Conservation (phyloP, 2,888 invertebrate genomes). For the Meloe dianella region DNA sequence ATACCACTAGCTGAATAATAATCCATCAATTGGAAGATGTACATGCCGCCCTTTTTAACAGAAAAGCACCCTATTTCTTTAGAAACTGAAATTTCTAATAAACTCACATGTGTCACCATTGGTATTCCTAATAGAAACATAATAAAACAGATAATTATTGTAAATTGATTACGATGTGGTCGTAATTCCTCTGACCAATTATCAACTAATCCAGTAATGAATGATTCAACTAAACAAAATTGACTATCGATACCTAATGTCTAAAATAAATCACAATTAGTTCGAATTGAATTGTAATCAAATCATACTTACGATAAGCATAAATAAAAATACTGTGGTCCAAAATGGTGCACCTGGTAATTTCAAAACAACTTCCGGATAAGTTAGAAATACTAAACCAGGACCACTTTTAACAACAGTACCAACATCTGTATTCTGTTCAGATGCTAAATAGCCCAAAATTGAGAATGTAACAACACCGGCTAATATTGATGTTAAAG, state of each 20-base stretch:
- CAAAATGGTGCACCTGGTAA: constrained; percentile 74
- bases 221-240: constrained; percentile 71
- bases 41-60: constrained; percentile 79
- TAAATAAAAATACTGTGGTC: constrained; percentile 76
- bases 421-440: constrained; percentile 61
- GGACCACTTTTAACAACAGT: constrained; percentile 69
- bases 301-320: constrained; percentile 66
- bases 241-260: constrained; percentile 78
- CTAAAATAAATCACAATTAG: constrained; percentile 48
- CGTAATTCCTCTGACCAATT: constrained; percentile 65
- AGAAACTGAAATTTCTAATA: constrained; percentile 25
- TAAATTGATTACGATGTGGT: constrained; percentile 70
- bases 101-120: constrained; percentile 78
- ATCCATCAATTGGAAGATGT: constrained; percentile 89
- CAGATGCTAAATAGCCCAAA: constrained; percentile 71
- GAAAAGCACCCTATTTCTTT: constrained; percentile 22
- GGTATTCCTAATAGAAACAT: constrained; percentile 87
- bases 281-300: background rate
- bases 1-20: constrained; percentile 67
- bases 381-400: constrained; percentile 76
- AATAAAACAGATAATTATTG: constrained; percentile 74
- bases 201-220: constrained; percentile 66
- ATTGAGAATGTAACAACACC: constrained; percentile 80
- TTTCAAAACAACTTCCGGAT: constrained; percentile 76
- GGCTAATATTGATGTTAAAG: constrained; percentile 73